Conservation (phyloP, 2,797 vertebrate species). For the Columba guinea region DNA sequence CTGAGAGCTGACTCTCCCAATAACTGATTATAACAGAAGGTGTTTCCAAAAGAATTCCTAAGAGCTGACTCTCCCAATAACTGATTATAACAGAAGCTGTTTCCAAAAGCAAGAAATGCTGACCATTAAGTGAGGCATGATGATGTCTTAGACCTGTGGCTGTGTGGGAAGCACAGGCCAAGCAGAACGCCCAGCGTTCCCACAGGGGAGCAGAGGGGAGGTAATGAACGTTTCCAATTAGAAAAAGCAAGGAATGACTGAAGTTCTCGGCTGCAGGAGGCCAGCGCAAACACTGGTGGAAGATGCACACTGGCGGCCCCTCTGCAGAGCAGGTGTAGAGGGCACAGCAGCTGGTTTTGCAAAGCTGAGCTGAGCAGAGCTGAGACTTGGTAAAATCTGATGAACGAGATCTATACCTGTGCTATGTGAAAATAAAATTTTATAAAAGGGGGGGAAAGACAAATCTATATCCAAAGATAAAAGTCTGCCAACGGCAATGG, state of each 20-base stretch:
- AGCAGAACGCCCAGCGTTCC: background rate
- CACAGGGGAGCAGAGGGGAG: fast-evolving
- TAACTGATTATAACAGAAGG: no score
- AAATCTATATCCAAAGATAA: background rate
- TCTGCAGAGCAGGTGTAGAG: background rate
- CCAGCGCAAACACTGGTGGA: fast-evolving
- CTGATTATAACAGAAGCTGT: fast-evolving
- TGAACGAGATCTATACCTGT: background rate
- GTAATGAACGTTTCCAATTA: background rate
- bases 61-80: fast-evolving
- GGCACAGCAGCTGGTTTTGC: background rate
- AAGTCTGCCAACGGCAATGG: background rate
- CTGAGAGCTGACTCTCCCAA: background rate
- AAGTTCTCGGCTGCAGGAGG: background rate
- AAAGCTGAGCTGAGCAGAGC: background rate
- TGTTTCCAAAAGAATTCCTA: background rate
- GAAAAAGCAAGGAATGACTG: background rate
- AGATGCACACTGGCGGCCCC: background rate
- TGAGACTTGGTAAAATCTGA: background rate
- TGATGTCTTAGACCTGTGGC: background rate
- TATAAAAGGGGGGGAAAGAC: no score
- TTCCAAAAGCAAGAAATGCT: background rate
- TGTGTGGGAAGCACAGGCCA: fast-evolving
- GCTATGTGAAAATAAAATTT: fast-evolving
- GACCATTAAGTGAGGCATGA: fast-evolving